phyloP scores from a whole-genome alignment of 1,140 invertebrate species.

The Drosophila oshimai region DNA sequence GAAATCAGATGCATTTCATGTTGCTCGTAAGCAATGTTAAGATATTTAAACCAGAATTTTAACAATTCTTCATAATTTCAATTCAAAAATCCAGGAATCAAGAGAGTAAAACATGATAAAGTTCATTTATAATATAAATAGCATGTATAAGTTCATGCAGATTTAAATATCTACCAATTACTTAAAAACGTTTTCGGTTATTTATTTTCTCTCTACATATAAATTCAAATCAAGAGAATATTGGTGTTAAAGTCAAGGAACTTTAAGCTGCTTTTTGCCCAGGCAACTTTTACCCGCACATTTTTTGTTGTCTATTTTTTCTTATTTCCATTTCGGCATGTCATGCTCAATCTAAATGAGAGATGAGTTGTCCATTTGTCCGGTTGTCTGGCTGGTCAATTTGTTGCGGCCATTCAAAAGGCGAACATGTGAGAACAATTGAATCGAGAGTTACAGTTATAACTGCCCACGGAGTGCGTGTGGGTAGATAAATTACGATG shows the following conservation, averaged over 20 bases:
- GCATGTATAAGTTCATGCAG: too few relatives aligned
- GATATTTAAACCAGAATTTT: background rate
- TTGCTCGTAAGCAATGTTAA: background rate
- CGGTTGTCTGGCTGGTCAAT: constrained; percentile 24
- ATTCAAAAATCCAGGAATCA: background rate
- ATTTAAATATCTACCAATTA: too few relatives aligned
- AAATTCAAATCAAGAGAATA: constrained; percentile 5
- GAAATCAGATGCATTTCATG: background rate
- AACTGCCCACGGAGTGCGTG: constrained; percentile 22
- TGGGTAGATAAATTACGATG: constrained; percentile 41
- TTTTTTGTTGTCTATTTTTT: constrained; percentile 21
- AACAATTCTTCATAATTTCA: background rate
- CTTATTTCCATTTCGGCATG: constrained; percentile 42
- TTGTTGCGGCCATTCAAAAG: constrained; percentile 32
- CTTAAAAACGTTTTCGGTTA: too few relatives aligned
- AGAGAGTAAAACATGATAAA: background rate
- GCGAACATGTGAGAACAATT: constrained; percentile 51
- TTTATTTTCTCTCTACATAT: background rate
- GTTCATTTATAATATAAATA: too few relatives aligned
- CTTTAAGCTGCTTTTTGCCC: constrained; percentile 62
- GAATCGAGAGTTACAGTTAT: constrained; percentile 41
- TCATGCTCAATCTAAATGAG: constrained; percentile 58
- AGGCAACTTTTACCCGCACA: constrained; percentile 52
- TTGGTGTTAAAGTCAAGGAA: constrained; percentile 62
- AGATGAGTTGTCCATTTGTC: constrained; percentile 54